Evolutionary conservation across 30 jellyfish, hydroid and myxozoan species (phyloP).

Genomic region (Catostylus mosaicus): DNA sequence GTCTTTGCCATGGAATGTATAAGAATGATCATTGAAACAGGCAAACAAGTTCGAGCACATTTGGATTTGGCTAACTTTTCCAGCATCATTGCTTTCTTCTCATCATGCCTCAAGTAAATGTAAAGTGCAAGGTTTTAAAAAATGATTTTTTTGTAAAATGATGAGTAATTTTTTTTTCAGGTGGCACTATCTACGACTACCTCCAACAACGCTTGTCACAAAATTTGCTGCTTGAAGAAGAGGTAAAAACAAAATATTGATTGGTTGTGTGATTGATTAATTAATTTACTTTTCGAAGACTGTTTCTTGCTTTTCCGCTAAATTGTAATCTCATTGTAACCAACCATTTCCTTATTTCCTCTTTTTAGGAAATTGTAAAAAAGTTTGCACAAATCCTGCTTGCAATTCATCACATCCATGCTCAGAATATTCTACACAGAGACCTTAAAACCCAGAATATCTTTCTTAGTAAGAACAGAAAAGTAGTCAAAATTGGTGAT

Average conservation of each 20-base stretch:
- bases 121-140: not conserved
- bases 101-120: no score
- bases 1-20: constrained; percentile 98
- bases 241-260: constrained; percentile 57
- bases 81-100: no score
- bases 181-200: constrained; percentile 90
- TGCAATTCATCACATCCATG: constrained; percentile 90
- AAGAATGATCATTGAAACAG: constrained; percentile 87
- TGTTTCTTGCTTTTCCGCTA: no score
- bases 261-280: no score
- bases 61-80: constrained; percentile 72
- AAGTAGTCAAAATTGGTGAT: constrained; percentile 88
- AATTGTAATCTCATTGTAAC: no score
- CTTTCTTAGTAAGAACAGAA: constrained; percentile 70
- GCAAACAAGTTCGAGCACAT: constrained; percentile 78
- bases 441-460: constrained; percentile 91
- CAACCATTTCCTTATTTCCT: not conserved
- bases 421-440: constrained; percentile 84
- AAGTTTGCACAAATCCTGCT: constrained; percentile 88
- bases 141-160: no score
- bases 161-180: constrained; percentile 29
- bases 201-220: constrained; percentile 86
- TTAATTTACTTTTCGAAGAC: no score
- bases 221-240: constrained; percentile 82
- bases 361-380: constrained; percentile 80